phyloP scores from a whole-genome alignment of 92 coral and sea anemone genomes.

The Pocillopora grandis region DNA sequence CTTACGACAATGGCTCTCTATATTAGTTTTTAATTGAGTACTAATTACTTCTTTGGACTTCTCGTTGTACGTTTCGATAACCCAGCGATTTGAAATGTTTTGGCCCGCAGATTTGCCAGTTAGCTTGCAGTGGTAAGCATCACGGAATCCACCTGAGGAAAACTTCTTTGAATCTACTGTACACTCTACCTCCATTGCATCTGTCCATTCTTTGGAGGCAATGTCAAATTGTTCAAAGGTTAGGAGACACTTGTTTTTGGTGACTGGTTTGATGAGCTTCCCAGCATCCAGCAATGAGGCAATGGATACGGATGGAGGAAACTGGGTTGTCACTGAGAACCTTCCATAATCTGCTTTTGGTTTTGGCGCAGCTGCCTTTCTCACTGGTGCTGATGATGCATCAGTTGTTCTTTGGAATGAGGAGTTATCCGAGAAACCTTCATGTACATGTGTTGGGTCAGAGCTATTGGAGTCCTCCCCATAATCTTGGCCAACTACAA shows the following conservation, averaged over 20 bases:
- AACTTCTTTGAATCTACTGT: conserved; percentile 55
- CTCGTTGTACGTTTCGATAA: conserved; percentile 44
- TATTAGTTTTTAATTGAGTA: conserved; percentile 24
- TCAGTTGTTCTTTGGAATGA: conserved; percentile 9
- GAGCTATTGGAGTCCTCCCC: conserved; percentile 26
- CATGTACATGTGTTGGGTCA: conserved; percentile 27
- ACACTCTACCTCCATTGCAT: conserved; percentile 46
- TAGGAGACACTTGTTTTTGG: conserved; percentile 46
- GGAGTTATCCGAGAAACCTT: conserved; percentile 10
- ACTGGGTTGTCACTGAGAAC: conserved; percentile 31
- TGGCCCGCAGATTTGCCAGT: conserved; percentile 19
- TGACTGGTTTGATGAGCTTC: conserved; percentile 60
- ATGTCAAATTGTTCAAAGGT: conserved; percentile 66
- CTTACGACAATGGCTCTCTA: conserved; percentile 51
- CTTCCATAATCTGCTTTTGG: conserved; percentile 28
- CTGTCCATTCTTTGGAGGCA: conserved; percentile 53
- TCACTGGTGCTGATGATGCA: conserved; percentile 27
- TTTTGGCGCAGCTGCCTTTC: conserved; percentile 22
- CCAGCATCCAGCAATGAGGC: conserved; percentile 67
- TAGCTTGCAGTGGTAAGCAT: conserved; percentile 31
- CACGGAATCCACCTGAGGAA: conserved; percentile 64
- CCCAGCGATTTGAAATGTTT: conserved; percentile 49
- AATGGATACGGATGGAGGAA: conserved; percentile 71
- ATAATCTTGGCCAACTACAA: conserved; percentile 39
- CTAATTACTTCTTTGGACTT: conserved; percentile 46